Percentiles rank a stretch among this genome's conserved stretches.
phyloP scores from a whole-genome alignment of 2,888 invertebrate species.

The Patella pellucida region DNA sequence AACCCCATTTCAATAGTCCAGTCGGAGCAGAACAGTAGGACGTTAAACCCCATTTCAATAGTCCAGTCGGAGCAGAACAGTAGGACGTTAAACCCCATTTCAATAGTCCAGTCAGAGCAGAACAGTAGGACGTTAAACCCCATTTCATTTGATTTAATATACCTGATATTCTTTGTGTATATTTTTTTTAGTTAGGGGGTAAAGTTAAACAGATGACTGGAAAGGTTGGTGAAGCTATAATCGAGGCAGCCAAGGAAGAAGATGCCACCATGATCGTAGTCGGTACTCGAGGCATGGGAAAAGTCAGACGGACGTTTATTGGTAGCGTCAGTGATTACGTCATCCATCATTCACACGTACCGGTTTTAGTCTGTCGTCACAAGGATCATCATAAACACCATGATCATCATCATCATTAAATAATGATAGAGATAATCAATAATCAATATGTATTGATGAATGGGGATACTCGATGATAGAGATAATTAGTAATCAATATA shows the following conservation, averaged over 20 bases:
- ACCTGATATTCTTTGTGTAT: no score
- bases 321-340: slow-evolving; percentile 48
- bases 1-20: no score
- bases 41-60: no score
- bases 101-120: no score
- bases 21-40: no score
- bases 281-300: slow-evolving; percentile 44
- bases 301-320: slow-evolving; percentile 40
- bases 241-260: slow-evolving; percentile 36
- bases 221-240: slow-evolving; percentile 40
- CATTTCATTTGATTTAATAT: no score
- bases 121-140: no score
- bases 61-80: no score
- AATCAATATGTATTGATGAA: no score
- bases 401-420: neutral
- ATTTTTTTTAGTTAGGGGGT: slow-evolving; percentile 39
- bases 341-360: slow-evolving; percentile 42
- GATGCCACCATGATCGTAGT: slow-evolving; percentile 37
- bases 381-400: slow-evolving; percentile 3
- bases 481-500: no score
- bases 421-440: neutral
- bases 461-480: no score
- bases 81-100: no score
- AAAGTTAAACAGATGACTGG: slow-evolving; percentile 46
- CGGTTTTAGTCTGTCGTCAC: slow-evolving; percentile 39